A percentile compares a stretch with the other conserved stretches of the same genome.
phyloP scores from a whole-genome alignment of 2,797 vertebrate species.

The Sebastes nivosus region DNA sequence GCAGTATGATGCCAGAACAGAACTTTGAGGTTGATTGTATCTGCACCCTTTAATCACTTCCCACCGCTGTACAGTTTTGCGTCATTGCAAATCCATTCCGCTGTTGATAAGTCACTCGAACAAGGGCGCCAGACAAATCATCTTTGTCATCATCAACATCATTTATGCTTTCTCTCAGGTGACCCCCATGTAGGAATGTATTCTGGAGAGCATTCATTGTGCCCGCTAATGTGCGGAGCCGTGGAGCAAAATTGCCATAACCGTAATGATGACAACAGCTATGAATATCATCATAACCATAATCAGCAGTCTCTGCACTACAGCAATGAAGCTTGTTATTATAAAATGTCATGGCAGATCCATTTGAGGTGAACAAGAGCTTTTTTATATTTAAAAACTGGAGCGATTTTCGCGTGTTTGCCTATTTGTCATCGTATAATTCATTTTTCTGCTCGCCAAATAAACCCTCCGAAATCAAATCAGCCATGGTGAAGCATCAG shows the following conservation, averaged over 20 bases:
- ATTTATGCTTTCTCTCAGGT: conserved; percentile 64
- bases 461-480: conserved; percentile 57
- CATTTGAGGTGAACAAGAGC: conserved; percentile 66
- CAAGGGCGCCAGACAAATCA: conserved; percentile 60
- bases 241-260: conserved; percentile 62
- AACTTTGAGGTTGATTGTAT: conserved; percentile 67
- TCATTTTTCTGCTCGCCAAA: conserved; percentile 38
- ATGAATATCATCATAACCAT: conserved; percentile 74
- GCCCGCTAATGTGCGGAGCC: conserved; percentile 59
- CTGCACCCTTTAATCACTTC: conserved; percentile 68
- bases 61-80: conserved; percentile 32
- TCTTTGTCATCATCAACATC: conserved; percentile 71
- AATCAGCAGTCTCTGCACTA: conserved; percentile 48
- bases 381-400: conserved; percentile 49
- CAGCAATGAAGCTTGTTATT: conserved; percentile 57
- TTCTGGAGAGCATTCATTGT: conserved; percentile 60
- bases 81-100: conserved; percentile 64
- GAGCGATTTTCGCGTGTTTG: conserved; percentile 32
- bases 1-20: conserved; percentile 34
- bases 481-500: conserved; percentile 21
- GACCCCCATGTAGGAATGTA: conserved; percentile 51
- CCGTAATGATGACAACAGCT: conserved; percentile 68
- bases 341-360: conserved; percentile 57
- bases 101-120: conserved; percentile 69
- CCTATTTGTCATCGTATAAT: conserved; percentile 43